phyloP scores from a whole-genome alignment of 2,888 invertebrate species.

The Chydorus sphaericus region DNA sequence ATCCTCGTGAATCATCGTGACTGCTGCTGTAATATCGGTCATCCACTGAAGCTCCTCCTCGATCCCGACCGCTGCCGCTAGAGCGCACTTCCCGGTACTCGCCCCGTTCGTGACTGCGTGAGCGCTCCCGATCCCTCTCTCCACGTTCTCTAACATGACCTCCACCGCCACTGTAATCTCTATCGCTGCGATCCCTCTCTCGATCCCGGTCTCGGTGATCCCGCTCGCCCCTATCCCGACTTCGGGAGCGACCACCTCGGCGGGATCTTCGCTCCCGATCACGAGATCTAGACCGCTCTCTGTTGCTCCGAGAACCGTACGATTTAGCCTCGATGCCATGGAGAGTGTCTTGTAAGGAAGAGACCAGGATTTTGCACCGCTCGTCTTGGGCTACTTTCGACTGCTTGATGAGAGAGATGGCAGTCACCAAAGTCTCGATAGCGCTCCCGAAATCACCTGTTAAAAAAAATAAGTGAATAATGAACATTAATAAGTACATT shows the following conservation, averaged over 20 bases:
- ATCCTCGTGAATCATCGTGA: conserved; percentile 79
- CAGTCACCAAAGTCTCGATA: conserved; percentile 95
- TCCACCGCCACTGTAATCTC: conserved; percentile 41
- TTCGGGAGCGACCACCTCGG: conserved; percentile 11
- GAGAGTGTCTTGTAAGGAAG: conserved; percentile 88
- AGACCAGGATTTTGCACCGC: conserved; percentile 92
- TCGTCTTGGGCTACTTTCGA: conserved; percentile 93
- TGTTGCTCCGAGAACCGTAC: conserved; percentile 60
- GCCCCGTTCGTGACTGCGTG: conserved; percentile 64
- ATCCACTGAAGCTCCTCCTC: background rate
- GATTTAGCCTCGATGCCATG: conserved; percentile 96
- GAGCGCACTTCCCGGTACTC: conserved; percentile 50
- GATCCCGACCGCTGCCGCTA: background rate
- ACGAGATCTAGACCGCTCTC: background rate
- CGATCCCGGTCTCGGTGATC: conserved; percentile 39
- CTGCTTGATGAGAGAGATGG: conserved; percentile 95
- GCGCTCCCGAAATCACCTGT: conserved; percentile 88
- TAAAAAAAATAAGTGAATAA: no score
- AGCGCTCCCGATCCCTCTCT: conserved; percentile 44
- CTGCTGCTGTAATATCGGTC: conserved; percentile 27
- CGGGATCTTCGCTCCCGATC: background rate
- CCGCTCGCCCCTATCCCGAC: conserved; percentile 38
- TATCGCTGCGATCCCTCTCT: conserved; percentile 36
- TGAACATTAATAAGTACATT: background rate
- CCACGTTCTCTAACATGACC: conserved; percentile 33